Conservation (phyloP, 1,140 invertebrate species). For the Hesperophylax magnus region DNA sequence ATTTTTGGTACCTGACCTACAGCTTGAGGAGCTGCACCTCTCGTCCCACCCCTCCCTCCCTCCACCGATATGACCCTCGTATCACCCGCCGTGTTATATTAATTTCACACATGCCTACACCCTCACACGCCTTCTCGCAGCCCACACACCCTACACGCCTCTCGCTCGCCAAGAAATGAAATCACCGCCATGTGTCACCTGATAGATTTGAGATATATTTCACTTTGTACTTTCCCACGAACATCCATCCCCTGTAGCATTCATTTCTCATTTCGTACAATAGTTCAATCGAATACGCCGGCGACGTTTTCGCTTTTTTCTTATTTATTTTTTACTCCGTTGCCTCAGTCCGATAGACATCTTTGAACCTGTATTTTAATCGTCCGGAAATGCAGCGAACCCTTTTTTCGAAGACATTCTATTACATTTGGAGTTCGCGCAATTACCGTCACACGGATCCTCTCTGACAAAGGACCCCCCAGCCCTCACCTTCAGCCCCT, state of each 20-base stretch:
- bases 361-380: too few relatives aligned
- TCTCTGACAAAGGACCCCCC: not conserved
- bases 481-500: not conserved
- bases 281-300: too few relatives aligned
- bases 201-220: constrained; percentile 4
- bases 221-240: not conserved
- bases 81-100: not conserved
- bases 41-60: not conserved
- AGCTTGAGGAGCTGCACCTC: not conserved
- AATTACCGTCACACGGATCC: constrained; percentile 11
- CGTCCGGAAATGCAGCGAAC: not conserved
- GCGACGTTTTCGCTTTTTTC: too few relatives aligned
- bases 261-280: too few relatives aligned
- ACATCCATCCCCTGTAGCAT: too few relatives aligned
- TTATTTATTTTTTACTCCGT: too few relatives aligned
- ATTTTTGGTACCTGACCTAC: too few relatives aligned
- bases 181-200: not conserved
- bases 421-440: not conserved
- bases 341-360: too few relatives aligned
- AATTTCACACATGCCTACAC: not conserved
- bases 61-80: not conserved
- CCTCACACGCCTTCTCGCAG: not conserved
- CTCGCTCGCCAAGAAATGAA: not conserved
- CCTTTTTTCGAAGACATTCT: constrained; percentile 9
- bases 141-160: too few relatives aligned